phyloP scores from a whole-genome alignment of 1,140 invertebrate species.

The Dufourea novaeangliae region DNA sequence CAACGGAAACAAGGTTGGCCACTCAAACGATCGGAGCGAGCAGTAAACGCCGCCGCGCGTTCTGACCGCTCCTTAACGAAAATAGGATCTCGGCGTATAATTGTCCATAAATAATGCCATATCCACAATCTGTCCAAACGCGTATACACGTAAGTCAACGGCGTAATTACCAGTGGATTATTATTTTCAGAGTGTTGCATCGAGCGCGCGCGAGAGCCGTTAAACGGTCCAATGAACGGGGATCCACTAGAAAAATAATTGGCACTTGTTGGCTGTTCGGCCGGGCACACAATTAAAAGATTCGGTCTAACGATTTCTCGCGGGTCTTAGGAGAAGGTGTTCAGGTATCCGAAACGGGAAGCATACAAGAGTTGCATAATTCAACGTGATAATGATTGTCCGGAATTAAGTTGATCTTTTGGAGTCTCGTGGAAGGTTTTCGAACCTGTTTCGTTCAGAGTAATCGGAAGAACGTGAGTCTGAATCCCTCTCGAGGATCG shows the following conservation, averaged over 20 bases:
- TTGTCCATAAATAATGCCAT: slow-evolving; percentile 33
- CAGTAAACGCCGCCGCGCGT: slow-evolving; percentile 8
- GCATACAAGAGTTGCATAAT: too few relatives aligned
- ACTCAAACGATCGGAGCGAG: slow-evolving; percentile 42
- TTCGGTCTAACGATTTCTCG: too few relatives aligned
- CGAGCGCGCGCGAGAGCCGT: background rate
- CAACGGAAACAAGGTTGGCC: slow-evolving; percentile 60
- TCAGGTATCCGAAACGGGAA: too few relatives aligned
- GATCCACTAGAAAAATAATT: slow-evolving; percentile 9
- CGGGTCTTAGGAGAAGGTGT: too few relatives aligned
- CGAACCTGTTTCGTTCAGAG: too few relatives aligned
- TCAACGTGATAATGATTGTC: too few relatives aligned
- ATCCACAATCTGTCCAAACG: background rate
- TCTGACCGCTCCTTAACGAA: slow-evolving; percentile 34
- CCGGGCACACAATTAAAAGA: too few relatives aligned
- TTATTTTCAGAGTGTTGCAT: background rate
- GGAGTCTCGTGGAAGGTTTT: too few relatives aligned
- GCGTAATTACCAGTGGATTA: slow-evolving; percentile 13
- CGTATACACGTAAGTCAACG: background rate
- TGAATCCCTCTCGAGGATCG: too few relatives aligned
- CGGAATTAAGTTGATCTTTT: too few relatives aligned
- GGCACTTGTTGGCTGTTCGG: background rate
- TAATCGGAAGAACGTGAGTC: too few relatives aligned
- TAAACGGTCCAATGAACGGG: background rate
- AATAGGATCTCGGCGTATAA: slow-evolving; percentile 6